Conservation (phyloP, 2,888 invertebrate genomes). For the Allolobophora icterica region DNA sequence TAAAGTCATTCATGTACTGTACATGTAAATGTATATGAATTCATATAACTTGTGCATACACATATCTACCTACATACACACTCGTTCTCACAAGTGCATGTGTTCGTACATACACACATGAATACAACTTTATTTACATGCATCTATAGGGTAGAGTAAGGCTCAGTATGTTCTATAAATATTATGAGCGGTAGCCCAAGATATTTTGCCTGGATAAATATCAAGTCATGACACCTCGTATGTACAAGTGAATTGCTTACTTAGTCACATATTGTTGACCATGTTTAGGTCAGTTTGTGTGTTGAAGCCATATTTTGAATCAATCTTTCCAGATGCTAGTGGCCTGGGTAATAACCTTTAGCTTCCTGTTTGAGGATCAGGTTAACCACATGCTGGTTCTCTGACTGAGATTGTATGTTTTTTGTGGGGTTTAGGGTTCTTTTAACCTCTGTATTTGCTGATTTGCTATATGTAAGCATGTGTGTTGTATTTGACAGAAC, state of each 20-base stretch:
- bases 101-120: no score
- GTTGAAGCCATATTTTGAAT: not conserved
- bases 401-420: not conserved
- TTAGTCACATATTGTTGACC: not conserved
- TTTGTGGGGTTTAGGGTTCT: not conserved
- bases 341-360: not conserved
- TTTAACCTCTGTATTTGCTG: not conserved
- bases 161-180: no score
- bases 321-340: not conserved
- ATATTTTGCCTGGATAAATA: not conserved
- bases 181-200: no score
- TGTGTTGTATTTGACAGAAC: not conserved
- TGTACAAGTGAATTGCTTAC: not conserved
- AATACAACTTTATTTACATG: no score
- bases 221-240: not conserved
- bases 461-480: not conserved
- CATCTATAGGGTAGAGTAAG: no score
- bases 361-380: not conserved
- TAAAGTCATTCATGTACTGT: not conserved
- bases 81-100: no score
- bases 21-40: not conserved
- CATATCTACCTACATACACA: no score
- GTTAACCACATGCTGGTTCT: not conserved
- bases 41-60: no score
- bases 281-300: not conserved